A percentile compares a stretch with the other conserved stretches of the same genome.
Evolutionary conservation across 2,113 vertebrate species (phyloP).

Genomic region (Festucalex cinctus): DNA sequence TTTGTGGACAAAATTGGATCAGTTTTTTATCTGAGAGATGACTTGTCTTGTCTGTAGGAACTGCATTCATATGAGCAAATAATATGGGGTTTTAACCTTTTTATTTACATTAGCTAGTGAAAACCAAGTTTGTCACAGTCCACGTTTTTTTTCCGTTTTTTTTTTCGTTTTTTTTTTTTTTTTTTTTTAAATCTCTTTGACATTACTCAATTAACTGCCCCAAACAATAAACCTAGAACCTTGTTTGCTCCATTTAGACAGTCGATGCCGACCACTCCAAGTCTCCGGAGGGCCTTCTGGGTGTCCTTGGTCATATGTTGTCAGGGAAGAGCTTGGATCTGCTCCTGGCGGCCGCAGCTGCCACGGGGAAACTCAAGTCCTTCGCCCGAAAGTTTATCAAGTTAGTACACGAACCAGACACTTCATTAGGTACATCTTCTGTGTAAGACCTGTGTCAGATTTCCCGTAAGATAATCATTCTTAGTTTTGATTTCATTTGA

Average conservation of each 20-base stretch:
- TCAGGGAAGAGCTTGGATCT: constrained; percentile 95
- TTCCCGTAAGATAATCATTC: background rate
- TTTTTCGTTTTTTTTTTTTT: too few relatives aligned
- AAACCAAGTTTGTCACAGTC: background rate
- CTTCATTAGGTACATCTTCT: background rate
- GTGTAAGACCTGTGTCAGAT: background rate
- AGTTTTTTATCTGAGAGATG: background rate
- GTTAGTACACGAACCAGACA: constrained; percentile 58
- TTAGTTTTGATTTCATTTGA: background rate
- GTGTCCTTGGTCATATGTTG: constrained; percentile 95
- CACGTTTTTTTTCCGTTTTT: background rate
- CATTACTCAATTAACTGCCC: background rate
- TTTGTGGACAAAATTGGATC: background rate
- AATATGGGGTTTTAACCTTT: too few relatives aligned
- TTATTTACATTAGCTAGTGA: background rate
- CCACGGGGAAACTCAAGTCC: constrained; percentile 93
- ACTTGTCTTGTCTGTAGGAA: background rate
- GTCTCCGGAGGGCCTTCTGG: constrained; percentile 90
- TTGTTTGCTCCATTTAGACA: constrained; percentile 69
- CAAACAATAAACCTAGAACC: background rate
- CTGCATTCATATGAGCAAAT: background rate
- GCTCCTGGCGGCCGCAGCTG: constrained; percentile 89
- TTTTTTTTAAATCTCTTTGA: background rate
- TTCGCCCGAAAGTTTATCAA: constrained; percentile 97
- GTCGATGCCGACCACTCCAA: constrained; percentile 98